Conservation (phyloP, 2,888 invertebrate species). For the Apotomis turbidana region DNA sequence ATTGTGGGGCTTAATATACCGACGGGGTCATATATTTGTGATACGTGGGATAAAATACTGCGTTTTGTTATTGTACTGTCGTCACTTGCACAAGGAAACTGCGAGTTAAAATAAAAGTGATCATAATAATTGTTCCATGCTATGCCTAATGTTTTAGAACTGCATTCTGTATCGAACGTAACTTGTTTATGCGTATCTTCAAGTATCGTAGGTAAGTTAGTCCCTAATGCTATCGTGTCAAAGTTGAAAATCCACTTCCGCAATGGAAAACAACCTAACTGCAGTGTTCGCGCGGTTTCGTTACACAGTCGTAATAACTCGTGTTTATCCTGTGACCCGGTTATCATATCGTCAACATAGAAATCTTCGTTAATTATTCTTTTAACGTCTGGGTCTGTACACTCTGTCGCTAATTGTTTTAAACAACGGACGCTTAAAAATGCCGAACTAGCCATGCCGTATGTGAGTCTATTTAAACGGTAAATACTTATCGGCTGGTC, state of each 20-base stretch:
- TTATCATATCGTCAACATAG: constrained; percentile 5
- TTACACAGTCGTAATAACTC: neutral
- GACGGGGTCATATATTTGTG: neutral
- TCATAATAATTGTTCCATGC: constrained; percentile 3
- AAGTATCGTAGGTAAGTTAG: neutral
- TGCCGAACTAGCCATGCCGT: neutral
- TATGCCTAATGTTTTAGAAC: constrained; percentile 3
- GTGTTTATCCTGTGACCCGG: neutral
- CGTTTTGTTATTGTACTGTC: neutral
- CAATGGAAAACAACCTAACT: constrained; percentile 16
- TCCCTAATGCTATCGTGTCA: neutral
- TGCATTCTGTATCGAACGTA: neutral
- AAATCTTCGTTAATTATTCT: constrained; percentile 3
- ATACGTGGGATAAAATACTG: neutral
- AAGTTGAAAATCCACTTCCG: constrained; percentile 14
- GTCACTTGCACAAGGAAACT: neutral
- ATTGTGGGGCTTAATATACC: constrained; percentile 3
- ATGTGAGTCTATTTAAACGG: neutral
- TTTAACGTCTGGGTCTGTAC: neutral
- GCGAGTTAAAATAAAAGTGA: neutral
- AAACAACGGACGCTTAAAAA: constrained; percentile 6
- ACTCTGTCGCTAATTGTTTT: constrained; percentile 8
- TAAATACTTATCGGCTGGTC: neutral
- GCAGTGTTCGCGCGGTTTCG: neutral
- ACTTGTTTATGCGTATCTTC: neutral